Evolutionary conservation across 2,113 vertebrate species (phyloP), one percentile per base, ranked within the genome.

Genomic region (Dasyprocta punctata): DNA sequence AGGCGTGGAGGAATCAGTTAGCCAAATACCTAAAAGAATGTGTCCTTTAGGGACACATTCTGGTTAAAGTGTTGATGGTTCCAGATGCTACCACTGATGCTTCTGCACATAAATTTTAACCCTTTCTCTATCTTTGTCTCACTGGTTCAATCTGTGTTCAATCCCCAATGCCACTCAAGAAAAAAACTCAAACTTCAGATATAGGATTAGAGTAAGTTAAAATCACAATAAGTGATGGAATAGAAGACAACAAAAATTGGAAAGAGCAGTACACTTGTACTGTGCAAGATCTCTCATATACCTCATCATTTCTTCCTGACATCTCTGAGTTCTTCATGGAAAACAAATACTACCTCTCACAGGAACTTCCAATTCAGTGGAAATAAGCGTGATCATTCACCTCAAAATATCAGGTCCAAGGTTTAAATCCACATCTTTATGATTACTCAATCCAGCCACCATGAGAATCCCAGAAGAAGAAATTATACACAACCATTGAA

Each of bases 41-140:
- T 44, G 38, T 73, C 26, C 86, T 67, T 58, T 26, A 69, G 47
- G 88, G 75, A 86, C 13, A 78, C 3, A 7, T 86, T 75, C 75
- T 56, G n/a, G 19, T 52, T 26, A 26, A 11, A 44, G 20, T 69
- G 7, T 16, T 36, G 5, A 47, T 10, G 19, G 28, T 13, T 7
- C 5, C n/a, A 38, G 38, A 52, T 4, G 7, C 1, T 14, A 17
- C 30, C 11, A 30, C 30, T 1, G 0, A 4, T 71, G 20, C 22
- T 30, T 47, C 14, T 47, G 11, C 14, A 1, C 47, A 2, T 41
- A n/a, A 83, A 78, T 84, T 54, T 38, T 73, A 78, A 84, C 26
- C 36, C 54, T 86, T 41, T 65, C 19, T 63, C 52, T n/a, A 12
- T 33, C 22, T 58, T 69, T 38, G 13, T 88, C 77, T 86, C 63